Evolutionary conservation across 2,797 vertebrate species (phyloP).

Genomic region (Triplophysa yarkandensis): DNA sequence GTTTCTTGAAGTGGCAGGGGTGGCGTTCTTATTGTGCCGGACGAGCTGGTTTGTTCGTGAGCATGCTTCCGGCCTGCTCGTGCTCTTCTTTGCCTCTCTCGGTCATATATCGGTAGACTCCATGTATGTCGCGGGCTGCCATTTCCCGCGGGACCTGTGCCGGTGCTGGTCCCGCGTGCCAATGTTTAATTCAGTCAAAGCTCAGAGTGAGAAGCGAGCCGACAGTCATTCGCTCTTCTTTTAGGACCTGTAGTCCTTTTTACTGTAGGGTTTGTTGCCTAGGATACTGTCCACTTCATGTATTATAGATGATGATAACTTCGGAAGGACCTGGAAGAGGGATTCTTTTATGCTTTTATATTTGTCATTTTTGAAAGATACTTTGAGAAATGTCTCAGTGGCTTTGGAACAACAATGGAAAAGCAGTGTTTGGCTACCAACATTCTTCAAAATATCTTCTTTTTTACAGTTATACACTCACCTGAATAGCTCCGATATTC

Average conservation of each 20-base stretch:
- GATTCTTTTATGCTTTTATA: neutral
- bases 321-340: constrained; percentile 89
- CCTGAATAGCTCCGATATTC: constrained; percentile 93
- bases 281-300: constrained; percentile 98
- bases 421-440: no score
- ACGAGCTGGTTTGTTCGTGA: constrained; percentile 29
- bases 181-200: constrained; percentile 37
- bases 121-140: constrained; percentile 22
- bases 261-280: constrained; percentile 99
- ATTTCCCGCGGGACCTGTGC: constrained; percentile 43
- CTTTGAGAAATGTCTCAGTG: no score
- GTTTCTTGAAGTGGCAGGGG: constrained; percentile 24
- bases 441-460: no score
- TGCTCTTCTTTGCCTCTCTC: constrained; percentile 13
- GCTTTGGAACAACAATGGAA: no score
- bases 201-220: constrained; percentile 40
- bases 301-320: constrained; percentile 93
- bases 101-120: constrained; percentile 33
- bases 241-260: constrained; percentile 98
- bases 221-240: constrained; percentile 40
- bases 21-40: constrained; percentile 30
- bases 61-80: constrained; percentile 28
- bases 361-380: no score
- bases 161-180: constrained; percentile 51
- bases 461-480: constrained; percentile 56